Percentiles rank a stretch among this genome's conserved stretches.
phyloP scores from a whole-genome alignment of 2,113 vertebrate species.

The Corvus cornix region DNA sequence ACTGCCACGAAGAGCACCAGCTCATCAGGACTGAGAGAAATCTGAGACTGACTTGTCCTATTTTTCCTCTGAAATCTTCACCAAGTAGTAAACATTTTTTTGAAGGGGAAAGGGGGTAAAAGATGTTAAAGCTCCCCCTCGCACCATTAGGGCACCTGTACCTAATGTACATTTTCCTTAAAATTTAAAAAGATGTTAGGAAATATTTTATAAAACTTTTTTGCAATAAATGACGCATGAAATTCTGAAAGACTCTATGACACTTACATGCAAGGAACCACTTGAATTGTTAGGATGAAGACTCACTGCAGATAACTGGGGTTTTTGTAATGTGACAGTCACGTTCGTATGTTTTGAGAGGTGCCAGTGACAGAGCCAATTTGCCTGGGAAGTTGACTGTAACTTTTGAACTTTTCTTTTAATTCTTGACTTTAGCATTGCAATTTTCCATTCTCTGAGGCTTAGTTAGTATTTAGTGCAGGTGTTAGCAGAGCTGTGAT shows the following conservation, averaged over 20 bases:
- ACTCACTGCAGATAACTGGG: conserved; percentile 63
- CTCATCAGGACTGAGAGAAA: conserved; percentile 71
- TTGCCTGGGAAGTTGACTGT: conserved; percentile 67
- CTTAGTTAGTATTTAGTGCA: conserved; percentile 72
- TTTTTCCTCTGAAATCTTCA: conserved; percentile 74
- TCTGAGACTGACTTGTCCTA: conserved; percentile 75
- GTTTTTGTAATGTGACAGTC: conserved; percentile 70
- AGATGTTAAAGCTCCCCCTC: neutral
- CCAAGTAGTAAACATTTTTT: conserved; percentile 63
- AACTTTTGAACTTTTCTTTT: conserved; percentile 68
- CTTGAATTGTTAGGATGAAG: conserved; percentile 69
- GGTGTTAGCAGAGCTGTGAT: conserved; percentile 70
- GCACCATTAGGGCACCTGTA: conserved; percentile 59
- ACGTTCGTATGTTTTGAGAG: conserved; percentile 58
- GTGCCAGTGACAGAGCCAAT: conserved; percentile 63
- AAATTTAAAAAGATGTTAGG: conserved; percentile 72
- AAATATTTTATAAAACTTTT: conserved; percentile 82
- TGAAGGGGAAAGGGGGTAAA: conserved; percentile 27
- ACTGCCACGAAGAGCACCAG: conserved; percentile 74
- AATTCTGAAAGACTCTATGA: conserved; percentile 62
- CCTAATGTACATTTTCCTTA: conserved; percentile 73
- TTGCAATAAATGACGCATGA: conserved; percentile 85
- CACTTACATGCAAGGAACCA: conserved; percentile 62
- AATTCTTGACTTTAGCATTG: conserved; percentile 65
- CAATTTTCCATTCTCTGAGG: conserved; percentile 70